A percentile compares a stretch with the other conserved stretches of the same genome.
Conservation (phyloP, 2,888 invertebrate species). For the Archips crataeganus region DNA sequence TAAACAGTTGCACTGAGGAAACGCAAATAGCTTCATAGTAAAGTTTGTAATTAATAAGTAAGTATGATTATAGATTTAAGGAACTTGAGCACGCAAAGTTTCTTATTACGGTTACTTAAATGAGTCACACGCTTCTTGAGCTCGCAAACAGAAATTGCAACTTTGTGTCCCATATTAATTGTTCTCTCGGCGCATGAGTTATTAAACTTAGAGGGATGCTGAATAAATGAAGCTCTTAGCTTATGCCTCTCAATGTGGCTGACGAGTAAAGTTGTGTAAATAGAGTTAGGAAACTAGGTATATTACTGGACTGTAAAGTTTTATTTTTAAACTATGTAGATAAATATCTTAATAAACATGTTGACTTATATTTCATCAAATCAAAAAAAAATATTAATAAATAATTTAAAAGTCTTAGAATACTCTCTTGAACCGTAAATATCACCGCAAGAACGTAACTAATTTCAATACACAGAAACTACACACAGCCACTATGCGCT, state of each 20-base stretch:
- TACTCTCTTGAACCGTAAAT: neutral
- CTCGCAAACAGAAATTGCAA: neutral
- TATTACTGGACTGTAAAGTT: neutral
- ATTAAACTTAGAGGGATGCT: slow-evolving; percentile 3
- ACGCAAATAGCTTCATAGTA: neutral
- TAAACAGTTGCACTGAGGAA: neutral
- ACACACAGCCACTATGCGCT: neutral
- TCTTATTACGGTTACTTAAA: neutral
- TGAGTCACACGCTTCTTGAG: neutral
- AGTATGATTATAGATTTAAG: neutral
- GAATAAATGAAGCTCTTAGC: slow-evolving; percentile 12
- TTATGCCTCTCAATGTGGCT: slow-evolving; percentile 1
- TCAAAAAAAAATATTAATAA: too few species aligned
- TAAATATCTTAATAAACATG: too few species aligned
- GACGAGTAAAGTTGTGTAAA: neutral
- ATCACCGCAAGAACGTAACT: neutral
- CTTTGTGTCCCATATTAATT: slow-evolving; percentile 15
- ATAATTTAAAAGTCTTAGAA: too few species aligned
- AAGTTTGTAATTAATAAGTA: too few species aligned
- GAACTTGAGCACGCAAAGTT: neutral
- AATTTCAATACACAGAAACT: neutral
- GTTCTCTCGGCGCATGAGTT: slow-evolving; percentile 12
- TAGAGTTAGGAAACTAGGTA: neutral
- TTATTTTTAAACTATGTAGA: too few species aligned
- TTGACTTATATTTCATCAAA: too few species aligned